These are phyloP conservation scores for Bothrops jararaca DNA, from an alignment of 2,113 vertebrate genomes.

Conservation along the genomic window DNA sequence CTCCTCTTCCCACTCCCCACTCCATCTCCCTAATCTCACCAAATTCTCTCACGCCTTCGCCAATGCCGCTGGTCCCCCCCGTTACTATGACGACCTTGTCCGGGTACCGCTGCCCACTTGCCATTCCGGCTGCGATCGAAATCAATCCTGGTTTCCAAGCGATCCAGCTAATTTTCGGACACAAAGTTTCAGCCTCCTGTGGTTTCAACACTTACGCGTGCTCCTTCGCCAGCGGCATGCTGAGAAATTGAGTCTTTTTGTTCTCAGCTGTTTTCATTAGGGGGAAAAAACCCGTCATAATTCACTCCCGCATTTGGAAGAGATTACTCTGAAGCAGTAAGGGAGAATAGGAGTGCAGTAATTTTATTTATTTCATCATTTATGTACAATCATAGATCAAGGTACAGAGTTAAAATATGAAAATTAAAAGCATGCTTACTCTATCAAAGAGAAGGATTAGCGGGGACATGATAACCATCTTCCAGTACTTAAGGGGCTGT, in stretches of 20 bases:
- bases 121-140: neutral
- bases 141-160: neutral
- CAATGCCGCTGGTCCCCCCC: slow-evolving; percentile 66
- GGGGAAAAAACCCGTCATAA: neutral
- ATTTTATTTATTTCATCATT: neutral
- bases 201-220: neutral
- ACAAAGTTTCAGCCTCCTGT: slow-evolving; percentile 33
- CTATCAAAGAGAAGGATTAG: neutral
- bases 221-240: neutral
- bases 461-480: neutral
- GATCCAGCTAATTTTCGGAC: neutral
- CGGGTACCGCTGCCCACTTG: slow-evolving; percentile 38
- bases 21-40: slow-evolving; percentile 17
- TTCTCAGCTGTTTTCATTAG: neutral
- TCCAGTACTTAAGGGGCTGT: too few relatives aligned
- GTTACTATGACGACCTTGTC: slow-evolving; percentile 76
- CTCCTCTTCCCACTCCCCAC: neutral
- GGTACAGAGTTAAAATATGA: neutral
- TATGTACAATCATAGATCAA: neutral
- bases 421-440: neutral
- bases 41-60: slow-evolving; percentile 45
- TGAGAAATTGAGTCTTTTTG: slow-evolving; percentile 24
- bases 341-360: neutral
- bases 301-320: too few relatives aligned
- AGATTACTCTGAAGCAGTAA: neutral